A percentile compares a stretch with the other conserved stretches of the same genome.
These are phyloP conservation scores for Pocillopora meandrina DNA, from an alignment of 92 coral and sea anemone genomes.

Conservation along the genomic window DNA sequence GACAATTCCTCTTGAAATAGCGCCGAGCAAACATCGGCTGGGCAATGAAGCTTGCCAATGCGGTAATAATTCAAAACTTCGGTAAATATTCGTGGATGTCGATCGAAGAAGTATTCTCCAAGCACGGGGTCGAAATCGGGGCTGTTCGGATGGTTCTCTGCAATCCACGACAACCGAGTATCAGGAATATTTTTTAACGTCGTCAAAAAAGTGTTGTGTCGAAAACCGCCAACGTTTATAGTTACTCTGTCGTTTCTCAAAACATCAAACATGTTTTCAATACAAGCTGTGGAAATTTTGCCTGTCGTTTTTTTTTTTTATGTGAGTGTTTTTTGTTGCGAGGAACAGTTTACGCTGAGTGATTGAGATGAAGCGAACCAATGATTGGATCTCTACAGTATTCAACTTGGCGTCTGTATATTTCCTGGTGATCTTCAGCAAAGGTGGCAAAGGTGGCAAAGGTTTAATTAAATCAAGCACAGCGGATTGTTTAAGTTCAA, in stretches of 20 bases:
- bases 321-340: neutral
- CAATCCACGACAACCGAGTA: conserved; percentile 96
- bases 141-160: conserved; percentile 89
- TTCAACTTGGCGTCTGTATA: no score
- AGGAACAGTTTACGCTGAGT: neutral
- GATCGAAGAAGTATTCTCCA: conserved; percentile 94
- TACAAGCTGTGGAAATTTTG: conserved; percentile 23
- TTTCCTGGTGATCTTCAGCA: no score
- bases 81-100: conserved; percentile 87
- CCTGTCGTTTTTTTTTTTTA: neutral
- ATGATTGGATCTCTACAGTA: neutral
- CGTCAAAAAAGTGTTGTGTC: conserved; percentile 81
- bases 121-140: conserved; percentile 85
- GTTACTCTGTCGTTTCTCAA: conserved; percentile 76
- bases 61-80: conserved; percentile 96
- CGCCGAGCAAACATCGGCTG: conserved; percentile 86
- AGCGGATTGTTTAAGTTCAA: conserved; percentile 21
- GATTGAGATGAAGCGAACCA: neutral
- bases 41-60: conserved; percentile 96
- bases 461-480: conserved; percentile 29
- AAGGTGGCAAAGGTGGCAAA: neutral
- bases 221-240: conserved; percentile 89
- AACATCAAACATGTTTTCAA: conserved; percentile 47
- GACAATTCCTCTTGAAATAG: conserved; percentile 89
- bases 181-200: conserved; percentile 85